phyloP scores from a whole-genome alignment of 2,797 vertebrate species.

The Gorsachius magnificus region DNA sequence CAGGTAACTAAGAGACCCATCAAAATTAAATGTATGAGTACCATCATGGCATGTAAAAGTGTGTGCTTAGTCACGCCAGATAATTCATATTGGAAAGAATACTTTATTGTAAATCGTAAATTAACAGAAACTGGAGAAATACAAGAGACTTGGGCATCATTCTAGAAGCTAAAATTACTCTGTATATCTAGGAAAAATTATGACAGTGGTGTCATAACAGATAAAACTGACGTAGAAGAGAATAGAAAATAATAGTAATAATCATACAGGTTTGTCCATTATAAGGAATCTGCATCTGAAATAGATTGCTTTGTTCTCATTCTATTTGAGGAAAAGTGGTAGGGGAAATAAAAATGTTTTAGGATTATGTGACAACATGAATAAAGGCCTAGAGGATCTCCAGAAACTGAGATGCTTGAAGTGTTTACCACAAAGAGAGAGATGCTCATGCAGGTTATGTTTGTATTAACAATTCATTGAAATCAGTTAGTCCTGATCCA shows the following conservation, averaged over 20 bases:
- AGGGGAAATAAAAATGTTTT: neutral
- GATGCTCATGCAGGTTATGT: neutral
- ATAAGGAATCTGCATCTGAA: neutral
- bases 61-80: neutral
- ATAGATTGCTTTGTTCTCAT: neutral
- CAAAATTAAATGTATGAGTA: neutral
- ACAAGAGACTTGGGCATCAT: neutral
- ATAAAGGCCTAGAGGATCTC: neutral
- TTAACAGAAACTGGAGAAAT: neutral
- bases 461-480: neutral
- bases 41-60: neutral
- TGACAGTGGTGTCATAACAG: neutral
- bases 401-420: neutral
- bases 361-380: fast-evolving
- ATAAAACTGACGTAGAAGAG: neutral
- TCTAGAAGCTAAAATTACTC: neutral
- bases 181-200: neutral
- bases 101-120: neutral
- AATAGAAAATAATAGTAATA: neutral
- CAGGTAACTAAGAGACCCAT: neutral
- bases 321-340: neutral
- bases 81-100: neutral
- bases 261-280: neutral
- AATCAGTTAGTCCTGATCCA: neutral
- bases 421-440: neutral